phyloP scores from a whole-genome alignment of 2,113 vertebrate species.

The Pseudopipra pipra region DNA sequence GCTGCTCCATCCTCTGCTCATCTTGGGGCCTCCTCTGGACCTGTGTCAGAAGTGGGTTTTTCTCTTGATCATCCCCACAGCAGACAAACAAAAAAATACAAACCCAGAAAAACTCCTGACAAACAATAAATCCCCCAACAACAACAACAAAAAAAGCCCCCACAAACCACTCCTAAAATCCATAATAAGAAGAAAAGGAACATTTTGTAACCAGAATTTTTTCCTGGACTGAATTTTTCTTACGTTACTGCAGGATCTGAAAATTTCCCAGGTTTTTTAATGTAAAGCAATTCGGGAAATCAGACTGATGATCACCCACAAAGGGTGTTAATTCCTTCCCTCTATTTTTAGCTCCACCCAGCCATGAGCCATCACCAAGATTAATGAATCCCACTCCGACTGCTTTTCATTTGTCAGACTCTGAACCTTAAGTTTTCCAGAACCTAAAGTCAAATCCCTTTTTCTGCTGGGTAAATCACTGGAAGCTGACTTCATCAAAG shows the following conservation, averaged over 20 bases:
- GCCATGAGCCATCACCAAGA: neutral
- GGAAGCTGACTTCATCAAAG: neutral
- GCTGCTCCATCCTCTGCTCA: neutral
- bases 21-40: neutral
- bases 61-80: neutral
- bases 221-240: neutral
- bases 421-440: neutral
- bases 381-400: slow-evolving; percentile 29
- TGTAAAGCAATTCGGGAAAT: neutral
- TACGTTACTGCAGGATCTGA: neutral
- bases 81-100: neutral
- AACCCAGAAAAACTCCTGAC: neutral
- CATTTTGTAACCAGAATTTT: neutral
- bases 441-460: slow-evolving; percentile 31
- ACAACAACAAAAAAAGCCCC: neutral
- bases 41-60: neutral
- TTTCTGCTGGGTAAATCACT: neutral
- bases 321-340: slow-evolving; percentile 1
- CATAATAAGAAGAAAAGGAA: neutral
- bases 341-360: slow-evolving; percentile 58
- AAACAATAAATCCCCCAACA: neutral
- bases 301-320: neutral
- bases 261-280: neutral
- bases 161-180: neutral
- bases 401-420: slow-evolving; percentile 38